Base-by-base conservation (phyloP, 2,888 invertebrate species). In the Tuberolachnus salignus region DNA sequence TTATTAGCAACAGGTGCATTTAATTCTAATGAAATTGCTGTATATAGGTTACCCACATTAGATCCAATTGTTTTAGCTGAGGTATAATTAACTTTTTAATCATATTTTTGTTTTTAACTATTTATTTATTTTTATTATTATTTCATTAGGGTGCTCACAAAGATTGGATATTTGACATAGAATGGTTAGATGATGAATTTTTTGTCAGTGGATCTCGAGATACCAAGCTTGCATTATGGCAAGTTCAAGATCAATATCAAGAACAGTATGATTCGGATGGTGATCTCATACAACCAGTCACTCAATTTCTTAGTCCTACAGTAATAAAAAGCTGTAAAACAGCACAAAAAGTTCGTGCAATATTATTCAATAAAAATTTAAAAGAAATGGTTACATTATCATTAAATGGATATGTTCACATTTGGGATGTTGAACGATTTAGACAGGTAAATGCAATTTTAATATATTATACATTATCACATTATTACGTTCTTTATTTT, bases 151-250 rank as follows among this genome's bases (percentile, higher is more conserved):
- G 87, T 83, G 94, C 94, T 1, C 97, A 98, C 85, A 90, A 91
- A 83, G 97, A 98, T 86, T 95, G 96, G 92, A 93, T 95, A 81
- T 89, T 94, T 86, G 97, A 97, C 85, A 91, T 96, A 90, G 94
- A 94, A 82, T 98, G 97, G 97, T 86, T 98, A 81, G 97, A 98
- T 86, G 97, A 98, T 86, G 93, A 97, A 86, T 96, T 94, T 87
- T 87, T 97, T 78, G 95, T 97, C 80, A 94, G 96, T 9, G 97
- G 97, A 14, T 95, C 96, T 0, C 90, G 96, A 74, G 97, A 97
- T 86, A 94, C 94, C 4, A 92, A 92, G 85, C 89, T 97, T 87
- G 94, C 94, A 26, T 87, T 97, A 81, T 98, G 97, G 97, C 89
- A 92, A 81, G 91, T 96, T 49, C 83, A 84, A 72, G 92, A 88